These are phyloP conservation scores for Mesocricetus auratus DNA, from an alignment of 2,113 vertebrate species.

Conservation along the genomic window DNA sequence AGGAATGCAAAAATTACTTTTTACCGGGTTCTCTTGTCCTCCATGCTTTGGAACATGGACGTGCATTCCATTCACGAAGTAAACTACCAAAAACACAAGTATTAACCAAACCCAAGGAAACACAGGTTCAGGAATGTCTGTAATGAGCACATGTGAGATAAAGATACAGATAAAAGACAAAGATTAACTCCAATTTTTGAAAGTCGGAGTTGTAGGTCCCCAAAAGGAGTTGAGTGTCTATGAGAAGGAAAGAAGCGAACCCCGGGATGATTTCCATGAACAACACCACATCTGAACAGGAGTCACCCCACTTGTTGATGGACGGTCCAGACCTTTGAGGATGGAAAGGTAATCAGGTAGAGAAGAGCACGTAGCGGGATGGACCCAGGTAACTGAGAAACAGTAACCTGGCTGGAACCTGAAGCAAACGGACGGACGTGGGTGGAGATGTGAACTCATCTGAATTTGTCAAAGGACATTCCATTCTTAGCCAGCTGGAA, in stretches of 20 bases:
- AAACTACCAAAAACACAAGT: slow-evolving; percentile 2
- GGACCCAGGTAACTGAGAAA: slow-evolving; percentile 21
- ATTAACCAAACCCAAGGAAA: slow-evolving; percentile 48
- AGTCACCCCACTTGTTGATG: background rate
- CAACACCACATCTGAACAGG: background rate
- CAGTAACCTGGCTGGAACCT: background rate
- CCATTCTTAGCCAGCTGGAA: slow-evolving; percentile 52
- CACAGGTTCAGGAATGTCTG: background rate
- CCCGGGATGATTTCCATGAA: background rate
- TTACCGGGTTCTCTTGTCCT: background rate
- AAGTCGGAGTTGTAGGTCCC: background rate
- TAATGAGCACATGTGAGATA: background rate
- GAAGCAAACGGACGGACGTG: slow-evolving; percentile 6
- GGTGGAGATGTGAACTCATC: background rate
- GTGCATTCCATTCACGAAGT: background rate
- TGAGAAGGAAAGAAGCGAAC: slow-evolving; percentile 3
- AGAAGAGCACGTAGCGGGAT: background rate
- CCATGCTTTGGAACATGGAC: background rate
- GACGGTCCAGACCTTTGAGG: slow-evolving; percentile 13
- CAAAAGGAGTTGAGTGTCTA: slow-evolving; percentile 18
- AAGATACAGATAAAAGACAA: slow-evolving; percentile 17
- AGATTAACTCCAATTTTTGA: background rate
- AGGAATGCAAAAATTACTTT: background rate
- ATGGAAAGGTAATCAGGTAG: background rate
- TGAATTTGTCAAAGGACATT: slow-evolving; percentile 63